Conservation (phyloP, 2,888 invertebrate genomes). For the Cerastis leucographa region DNA sequence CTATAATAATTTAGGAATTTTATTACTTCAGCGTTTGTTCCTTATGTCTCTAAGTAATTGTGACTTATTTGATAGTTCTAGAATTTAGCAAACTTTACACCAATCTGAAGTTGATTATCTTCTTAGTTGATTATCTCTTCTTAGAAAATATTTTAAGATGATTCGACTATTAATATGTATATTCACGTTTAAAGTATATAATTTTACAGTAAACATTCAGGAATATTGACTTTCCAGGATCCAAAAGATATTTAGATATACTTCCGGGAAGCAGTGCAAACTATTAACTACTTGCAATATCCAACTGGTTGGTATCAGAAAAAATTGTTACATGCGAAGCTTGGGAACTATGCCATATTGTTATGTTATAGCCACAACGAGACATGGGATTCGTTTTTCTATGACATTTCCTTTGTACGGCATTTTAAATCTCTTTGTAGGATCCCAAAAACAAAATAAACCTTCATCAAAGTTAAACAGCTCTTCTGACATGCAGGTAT, state of each 20-base stretch:
- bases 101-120: neutral
- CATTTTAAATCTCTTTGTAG: neutral
- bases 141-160: neutral
- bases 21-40: slow-evolving; percentile 5
- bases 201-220: neutral
- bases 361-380: neutral
- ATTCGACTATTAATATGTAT: neutral
- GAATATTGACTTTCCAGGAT: neutral
- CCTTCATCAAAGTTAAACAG: neutral
- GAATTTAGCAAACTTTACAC: neutral
- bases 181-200: neutral
- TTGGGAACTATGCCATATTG: neutral
- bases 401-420: neutral
- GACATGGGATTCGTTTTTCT: neutral
- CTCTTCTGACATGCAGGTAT: slow-evolving; percentile 19
- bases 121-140: neutral
- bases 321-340: neutral
- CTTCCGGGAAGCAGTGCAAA: neutral
- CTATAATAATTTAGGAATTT: slow-evolving; percentile 50
- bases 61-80: neutral
- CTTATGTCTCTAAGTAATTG: neutral
- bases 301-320: neutral
- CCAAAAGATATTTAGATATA: neutral
- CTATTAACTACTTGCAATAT: too few species aligned
- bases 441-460: neutral